Evolutionary conservation across 2,113 vertebrate genomes (phyloP).

Genomic region (Etheostoma spectabile): DNA sequence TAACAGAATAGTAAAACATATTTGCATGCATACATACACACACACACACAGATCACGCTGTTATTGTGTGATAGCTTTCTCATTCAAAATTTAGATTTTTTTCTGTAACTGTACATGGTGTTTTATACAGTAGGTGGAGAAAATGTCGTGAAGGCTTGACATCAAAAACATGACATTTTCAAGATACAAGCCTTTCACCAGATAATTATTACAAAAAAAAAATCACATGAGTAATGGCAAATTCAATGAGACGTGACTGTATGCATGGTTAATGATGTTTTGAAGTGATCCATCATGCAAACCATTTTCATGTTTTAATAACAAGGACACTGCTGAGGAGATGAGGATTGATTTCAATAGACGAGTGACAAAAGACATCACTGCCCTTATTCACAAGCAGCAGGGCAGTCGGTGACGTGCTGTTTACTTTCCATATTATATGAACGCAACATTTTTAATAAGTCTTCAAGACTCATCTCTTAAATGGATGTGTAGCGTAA

Average conservation of each 20-base stretch:
- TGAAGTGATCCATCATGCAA: conserved; percentile 38
- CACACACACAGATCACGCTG: no score
- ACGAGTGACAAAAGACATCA: conserved; percentile 1
- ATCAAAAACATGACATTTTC: conserved; percentile 6
- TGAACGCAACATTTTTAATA: not conserved
- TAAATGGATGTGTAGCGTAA: not conserved
- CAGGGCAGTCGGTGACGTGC: not conserved
- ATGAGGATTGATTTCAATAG: conserved; percentile 16
- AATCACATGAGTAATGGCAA: conserved; percentile 44
- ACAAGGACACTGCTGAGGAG: conserved; percentile 33
- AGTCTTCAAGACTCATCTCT: not conserved
- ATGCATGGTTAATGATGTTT: conserved; percentile 53
- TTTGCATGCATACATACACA: not conserved
- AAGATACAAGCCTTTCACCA: not conserved
- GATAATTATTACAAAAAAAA: conserved; percentile 1
- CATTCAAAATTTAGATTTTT: not conserved
- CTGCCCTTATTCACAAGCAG: conserved; percentile 28
- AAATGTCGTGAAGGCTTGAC: not conserved
- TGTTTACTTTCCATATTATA: not conserved
- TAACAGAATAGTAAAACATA: not conserved
- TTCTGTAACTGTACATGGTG: no score
- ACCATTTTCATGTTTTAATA: conserved; percentile 48
- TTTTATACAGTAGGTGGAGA: not conserved
- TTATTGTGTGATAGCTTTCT: no score
- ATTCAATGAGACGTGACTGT: conserved; percentile 39